A percentile compares a stretch with the other conserved stretches of the same genome.
Conservation (phyloP, 2,888 invertebrate species). For the Mythimna impura region DNA sequence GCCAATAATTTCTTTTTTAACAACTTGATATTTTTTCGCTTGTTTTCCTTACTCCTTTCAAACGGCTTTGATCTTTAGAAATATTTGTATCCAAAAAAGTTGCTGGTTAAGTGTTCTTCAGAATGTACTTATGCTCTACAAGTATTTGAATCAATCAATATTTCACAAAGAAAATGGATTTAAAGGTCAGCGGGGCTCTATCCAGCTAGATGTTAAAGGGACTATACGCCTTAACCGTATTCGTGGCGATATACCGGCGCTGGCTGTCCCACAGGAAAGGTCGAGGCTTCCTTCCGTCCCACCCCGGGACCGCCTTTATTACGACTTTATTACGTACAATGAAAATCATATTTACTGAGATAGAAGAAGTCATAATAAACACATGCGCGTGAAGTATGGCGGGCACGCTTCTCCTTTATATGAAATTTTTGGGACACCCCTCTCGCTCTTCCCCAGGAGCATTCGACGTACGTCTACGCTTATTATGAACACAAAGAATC, state of each 20-base stretch:
- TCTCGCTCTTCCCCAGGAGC: slow-evolving; percentile 62
- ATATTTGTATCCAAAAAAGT: no score
- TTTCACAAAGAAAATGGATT: no score
- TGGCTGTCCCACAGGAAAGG: slow-evolving; percentile 79
- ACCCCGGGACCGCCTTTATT: slow-evolving; percentile 76
- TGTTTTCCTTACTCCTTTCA: no score
- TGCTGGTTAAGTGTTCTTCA: no score
- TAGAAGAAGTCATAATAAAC: slow-evolving; percentile 84
- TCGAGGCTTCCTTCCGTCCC: slow-evolving; percentile 83
- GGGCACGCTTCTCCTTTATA: slow-evolving; percentile 68
- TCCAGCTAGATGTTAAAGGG: no score
- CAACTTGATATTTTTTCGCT: no score
- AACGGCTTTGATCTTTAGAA: no score
- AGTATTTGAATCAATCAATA: no score
- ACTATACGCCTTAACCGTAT: slow-evolving; percentile 57
- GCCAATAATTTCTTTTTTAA: no score
- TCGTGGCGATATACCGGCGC: slow-evolving; percentile 66
- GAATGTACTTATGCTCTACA: no score
- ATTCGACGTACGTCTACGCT: slow-evolving; percentile 80
- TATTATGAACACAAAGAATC: slow-evolving; percentile 86
- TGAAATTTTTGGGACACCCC: slow-evolving; percentile 70
- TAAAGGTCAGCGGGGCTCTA: no score
- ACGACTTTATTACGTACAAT: slow-evolving; percentile 86
- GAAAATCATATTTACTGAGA: slow-evolving; percentile 86
- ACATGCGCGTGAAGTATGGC: slow-evolving; percentile 80